Percentiles rank a stretch among this genome's conserved stretches.
Conservation (phyloP, 92 coral and sea anemone species). For the Zoanthus gigantus region DNA sequence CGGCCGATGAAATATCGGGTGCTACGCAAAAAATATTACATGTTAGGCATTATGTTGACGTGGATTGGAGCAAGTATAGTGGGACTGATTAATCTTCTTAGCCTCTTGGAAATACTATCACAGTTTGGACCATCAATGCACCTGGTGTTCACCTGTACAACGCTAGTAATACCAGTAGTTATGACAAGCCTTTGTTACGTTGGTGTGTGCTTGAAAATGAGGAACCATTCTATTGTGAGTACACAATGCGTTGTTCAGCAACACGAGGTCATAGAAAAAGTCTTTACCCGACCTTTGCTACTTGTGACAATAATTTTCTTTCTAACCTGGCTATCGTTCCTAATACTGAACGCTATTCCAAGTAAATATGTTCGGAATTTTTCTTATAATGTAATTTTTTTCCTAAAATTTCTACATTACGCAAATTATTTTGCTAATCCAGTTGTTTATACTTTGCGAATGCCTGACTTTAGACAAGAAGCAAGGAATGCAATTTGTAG, state of each 20-base stretch:
- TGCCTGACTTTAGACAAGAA: constrained; percentile 68
- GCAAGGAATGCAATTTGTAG: constrained; percentile 8
- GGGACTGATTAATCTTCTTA: constrained; percentile 59
- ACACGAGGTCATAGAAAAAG: constrained; percentile 50
- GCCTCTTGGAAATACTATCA: constrained; percentile 18
- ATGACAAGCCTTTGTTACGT: constrained; percentile 65
- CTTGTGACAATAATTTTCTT: constrained; percentile 73
- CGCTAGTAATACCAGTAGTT: constrained; percentile 49
- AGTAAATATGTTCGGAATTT: background rate
- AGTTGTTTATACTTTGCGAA: constrained; percentile 77
- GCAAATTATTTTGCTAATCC: constrained; percentile 82
- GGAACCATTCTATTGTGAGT: constrained; percentile 30
- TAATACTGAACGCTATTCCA: constrained; percentile 66
- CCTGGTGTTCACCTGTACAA: constrained; percentile 65
- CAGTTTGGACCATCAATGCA: constrained; percentile 39
- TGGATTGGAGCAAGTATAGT: constrained; percentile 75
- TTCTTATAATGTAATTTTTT: constrained; percentile 33
- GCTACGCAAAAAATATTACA: constrained; percentile 52
- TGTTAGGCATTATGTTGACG: constrained; percentile 40
- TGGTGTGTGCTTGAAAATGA: constrained; percentile 73
- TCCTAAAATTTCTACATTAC: constrained; percentile 75
- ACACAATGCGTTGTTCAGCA: constrained; percentile 5
- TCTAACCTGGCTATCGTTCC: constrained; percentile 81
- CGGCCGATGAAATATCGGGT: constrained; percentile 74
- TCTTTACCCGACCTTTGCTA: constrained; percentile 67